Evolutionary conservation across 2,113 vertebrate species (phyloP), one percentile per base, ranked within the genome.

Genomic region (Urocynchramus pylzowi): DNA sequence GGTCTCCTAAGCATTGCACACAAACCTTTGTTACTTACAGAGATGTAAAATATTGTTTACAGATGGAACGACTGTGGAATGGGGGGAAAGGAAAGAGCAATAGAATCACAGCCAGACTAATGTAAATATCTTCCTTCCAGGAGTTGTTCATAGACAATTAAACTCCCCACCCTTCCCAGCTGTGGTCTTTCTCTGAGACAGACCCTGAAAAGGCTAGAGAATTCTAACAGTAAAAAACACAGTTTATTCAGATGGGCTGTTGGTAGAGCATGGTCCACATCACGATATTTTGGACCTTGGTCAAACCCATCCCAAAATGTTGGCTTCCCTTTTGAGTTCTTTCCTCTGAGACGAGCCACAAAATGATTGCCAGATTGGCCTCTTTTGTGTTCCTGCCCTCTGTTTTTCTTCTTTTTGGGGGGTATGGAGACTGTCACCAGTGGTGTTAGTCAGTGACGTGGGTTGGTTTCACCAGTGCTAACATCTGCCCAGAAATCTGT

Each of bases 361-460:
- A 83, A 91, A 95, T 50, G 16, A 37, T 61, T 95, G 45, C 81
- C 82, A 93, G 50, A 81, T 83, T 90, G 53, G 53, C 53, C 42
- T 88, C 41, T 86, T 92, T 87, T 68, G 44, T 93, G 22, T 59
- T 95, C 50, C 63, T 93, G 79, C 54, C 39, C 59, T 85, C 65
- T 91, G 30, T 50, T 95, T 96, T 96, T 65, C 71, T 82, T 94
- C 78, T 89, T 94, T 83, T 68, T 78, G 14, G 10, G 37, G 56
- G 56, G 16, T 49, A 57, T 63, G 67, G 45, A 90, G 52, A 61
- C 26, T 7, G 78, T 74, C 49, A 80, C 16, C 44, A 88, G 35
- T 59, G 57, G 20, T 68, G 68, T 64, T 80, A 73, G 83, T 94
- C 80, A 77, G 27, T 95, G 90, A 61, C 21, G 33, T 92, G 89